Conservation (phyloP, 2,888 invertebrate genomes). For the Lamproptera curius region DNA sequence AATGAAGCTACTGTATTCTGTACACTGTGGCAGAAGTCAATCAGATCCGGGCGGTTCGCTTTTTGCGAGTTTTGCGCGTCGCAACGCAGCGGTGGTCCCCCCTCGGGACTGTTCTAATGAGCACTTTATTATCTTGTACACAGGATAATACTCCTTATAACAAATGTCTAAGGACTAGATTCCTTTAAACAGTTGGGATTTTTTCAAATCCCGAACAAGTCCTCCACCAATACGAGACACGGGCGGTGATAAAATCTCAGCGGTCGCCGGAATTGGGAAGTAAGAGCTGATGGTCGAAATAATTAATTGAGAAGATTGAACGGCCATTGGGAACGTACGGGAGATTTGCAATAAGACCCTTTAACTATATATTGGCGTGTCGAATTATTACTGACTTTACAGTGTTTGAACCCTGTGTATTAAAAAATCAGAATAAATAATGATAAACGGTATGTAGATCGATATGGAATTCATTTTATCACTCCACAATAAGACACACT, state of each 20-base stretch:
- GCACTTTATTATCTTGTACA: slow-evolving; percentile 17
- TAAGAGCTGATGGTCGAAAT: neutral
- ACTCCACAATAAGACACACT: too few relatives aligned
- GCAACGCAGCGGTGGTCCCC: slow-evolving; percentile 21
- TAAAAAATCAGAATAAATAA: too few relatives aligned
- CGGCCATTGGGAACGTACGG: neutral
- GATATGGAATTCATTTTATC: too few relatives aligned
- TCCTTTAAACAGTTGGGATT: neutral
- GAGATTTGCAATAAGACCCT: neutral
- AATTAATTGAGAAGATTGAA: slow-evolving; percentile 1
- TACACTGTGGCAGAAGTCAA: slow-evolving; percentile 19
- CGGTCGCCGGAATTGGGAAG: slow-evolving; percentile 9
- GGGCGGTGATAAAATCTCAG: slow-evolving; percentile 17
- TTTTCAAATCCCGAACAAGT: slow-evolving; percentile 4
- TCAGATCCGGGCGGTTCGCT: slow-evolving; percentile 19
- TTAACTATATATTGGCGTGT: neutral
- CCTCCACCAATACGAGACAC: slow-evolving; percentile 12
- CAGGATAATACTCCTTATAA: slow-evolving; percentile 2
- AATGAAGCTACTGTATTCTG: slow-evolving; percentile 4
- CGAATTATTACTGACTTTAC: too few relatives aligned
- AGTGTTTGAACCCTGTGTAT: too few relatives aligned
- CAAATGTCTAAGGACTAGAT: neutral
- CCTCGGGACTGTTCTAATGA: slow-evolving; percentile 22
- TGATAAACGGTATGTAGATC: too few relatives aligned
- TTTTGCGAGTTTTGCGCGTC: slow-evolving; percentile 18